A percentile compares a stretch with the other conserved stretches of the same genome.
Conservation (phyloP, 1,140 invertebrate species). For the Charaxes varanes region DNA sequence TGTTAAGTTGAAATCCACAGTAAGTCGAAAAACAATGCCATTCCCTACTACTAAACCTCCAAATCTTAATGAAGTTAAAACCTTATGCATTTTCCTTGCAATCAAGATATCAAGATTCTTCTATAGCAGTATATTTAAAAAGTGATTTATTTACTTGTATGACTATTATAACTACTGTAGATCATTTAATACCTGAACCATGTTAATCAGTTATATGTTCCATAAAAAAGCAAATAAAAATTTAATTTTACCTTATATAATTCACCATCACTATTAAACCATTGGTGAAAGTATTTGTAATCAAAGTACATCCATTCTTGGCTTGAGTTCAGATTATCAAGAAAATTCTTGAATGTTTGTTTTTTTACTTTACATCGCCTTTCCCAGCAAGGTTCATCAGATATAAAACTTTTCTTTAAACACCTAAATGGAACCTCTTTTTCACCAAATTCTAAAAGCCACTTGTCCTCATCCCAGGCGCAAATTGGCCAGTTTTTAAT, state of each 20-base stretch:
- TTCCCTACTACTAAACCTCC: too few species aligned
- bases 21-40: too few species aligned
- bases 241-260: constrained; percentile 72
- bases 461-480: constrained; percentile 65
- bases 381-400: constrained; percentile 85
- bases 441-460: constrained; percentile 64
- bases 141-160: background rate
- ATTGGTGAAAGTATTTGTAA: constrained; percentile 87
- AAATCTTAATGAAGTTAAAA: too few species aligned
- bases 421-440: constrained; percentile 64
- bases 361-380: constrained; percentile 73
- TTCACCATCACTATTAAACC: constrained; percentile 77
- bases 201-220: too few species aligned
- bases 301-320: constrained; percentile 87
- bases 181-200: too few species aligned
- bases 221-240: background rate
- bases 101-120: too few species aligned
- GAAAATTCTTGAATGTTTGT: constrained; percentile 79
- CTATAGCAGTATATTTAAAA: background rate
- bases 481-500: constrained; percentile 52
- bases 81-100: background rate
- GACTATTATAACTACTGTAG: too few species aligned
- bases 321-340: constrained; percentile 53
- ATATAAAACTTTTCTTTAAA: constrained; percentile 45
- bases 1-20: too few species aligned